Evolutionary conservation across 35 echinoderm and acorn worm species (phyloP).

Genomic region (Apostichopus californicus): DNA sequence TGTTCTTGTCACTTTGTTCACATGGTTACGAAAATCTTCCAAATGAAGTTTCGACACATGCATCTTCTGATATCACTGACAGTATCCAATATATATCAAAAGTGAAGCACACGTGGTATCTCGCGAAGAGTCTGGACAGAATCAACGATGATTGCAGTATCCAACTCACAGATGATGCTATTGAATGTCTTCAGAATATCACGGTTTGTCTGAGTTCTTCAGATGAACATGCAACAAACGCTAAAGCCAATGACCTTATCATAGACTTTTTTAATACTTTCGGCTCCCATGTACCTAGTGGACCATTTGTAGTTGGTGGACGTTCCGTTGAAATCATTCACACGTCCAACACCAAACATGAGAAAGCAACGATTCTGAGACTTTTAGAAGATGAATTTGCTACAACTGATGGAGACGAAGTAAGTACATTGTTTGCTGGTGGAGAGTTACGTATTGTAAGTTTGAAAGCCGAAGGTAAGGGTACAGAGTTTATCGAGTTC

Average conservation of each 20-base stretch:
- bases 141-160: not conserved
- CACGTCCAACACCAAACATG: not conserved
- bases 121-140: not conserved
- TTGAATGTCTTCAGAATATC: not conserved
- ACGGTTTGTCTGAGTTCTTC: not conserved
- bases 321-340: not conserved
- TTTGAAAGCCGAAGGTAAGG: not conserved
- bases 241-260: not conserved
- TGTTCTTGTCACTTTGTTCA: constrained; percentile 2
- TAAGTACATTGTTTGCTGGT: not conserved
- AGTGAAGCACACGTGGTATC: not conserved
- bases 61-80: not conserved
- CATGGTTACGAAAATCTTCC: not conserved
- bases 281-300: constrained; percentile 27
- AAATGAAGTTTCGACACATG: not conserved
- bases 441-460: constrained; percentile 1
- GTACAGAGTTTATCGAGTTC: constrained; percentile 1
- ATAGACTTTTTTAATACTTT: constrained; percentile 16
- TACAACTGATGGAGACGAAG: not conserved
- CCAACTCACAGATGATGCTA: not conserved
- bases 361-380: not conserved
- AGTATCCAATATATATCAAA: not conserved
- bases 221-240: not conserved
- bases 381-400: constrained; percentile 15
- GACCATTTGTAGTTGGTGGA: constrained; percentile 18